phyloP scores from a whole-genome alignment of 1,140 invertebrate species.

The Zaprionus nigranus region DNA sequence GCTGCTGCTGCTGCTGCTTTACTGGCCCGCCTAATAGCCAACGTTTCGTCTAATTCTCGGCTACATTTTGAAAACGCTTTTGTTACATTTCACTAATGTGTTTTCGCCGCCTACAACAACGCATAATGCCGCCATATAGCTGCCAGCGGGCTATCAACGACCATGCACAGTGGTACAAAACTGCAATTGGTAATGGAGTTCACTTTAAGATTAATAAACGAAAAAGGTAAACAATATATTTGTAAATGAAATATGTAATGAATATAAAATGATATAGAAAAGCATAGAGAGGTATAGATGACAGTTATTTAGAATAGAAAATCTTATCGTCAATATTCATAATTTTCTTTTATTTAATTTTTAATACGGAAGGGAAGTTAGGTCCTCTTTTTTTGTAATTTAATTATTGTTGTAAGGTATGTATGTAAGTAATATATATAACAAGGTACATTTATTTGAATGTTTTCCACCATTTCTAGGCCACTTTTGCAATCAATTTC shows the following conservation, averaged over 20 bases:
- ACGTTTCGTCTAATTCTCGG: constrained; percentile 46
- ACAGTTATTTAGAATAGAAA: neutral
- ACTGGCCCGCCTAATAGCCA: constrained; percentile 45
- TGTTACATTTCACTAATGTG: constrained; percentile 53
- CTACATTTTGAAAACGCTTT: constrained; percentile 34
- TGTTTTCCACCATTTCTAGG: neutral
- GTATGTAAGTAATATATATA: no score
- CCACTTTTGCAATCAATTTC: neutral
- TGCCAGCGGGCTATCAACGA: constrained; percentile 45
- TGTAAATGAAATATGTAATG: neutral
- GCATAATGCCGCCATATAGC: constrained; percentile 47
- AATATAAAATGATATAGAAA: no score
- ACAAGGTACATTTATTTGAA: neutral
- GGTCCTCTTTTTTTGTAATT: no score
- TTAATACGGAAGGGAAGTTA: no score
- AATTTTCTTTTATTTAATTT: no score
- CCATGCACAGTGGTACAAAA: constrained; percentile 23
- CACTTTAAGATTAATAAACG: neutral
- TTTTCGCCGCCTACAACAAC: constrained; percentile 33
- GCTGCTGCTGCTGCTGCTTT: constrained; percentile 26
- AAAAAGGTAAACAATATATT: neutral
- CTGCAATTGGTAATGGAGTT: neutral
- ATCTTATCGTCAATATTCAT: no score
- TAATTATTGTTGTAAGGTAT: no score
- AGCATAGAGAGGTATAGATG: no score